These are phyloP conservation scores for Gnathochromis pfefferi DNA, from an alignment of 2,113 vertebrate genomes.

Conservation along the genomic window DNA sequence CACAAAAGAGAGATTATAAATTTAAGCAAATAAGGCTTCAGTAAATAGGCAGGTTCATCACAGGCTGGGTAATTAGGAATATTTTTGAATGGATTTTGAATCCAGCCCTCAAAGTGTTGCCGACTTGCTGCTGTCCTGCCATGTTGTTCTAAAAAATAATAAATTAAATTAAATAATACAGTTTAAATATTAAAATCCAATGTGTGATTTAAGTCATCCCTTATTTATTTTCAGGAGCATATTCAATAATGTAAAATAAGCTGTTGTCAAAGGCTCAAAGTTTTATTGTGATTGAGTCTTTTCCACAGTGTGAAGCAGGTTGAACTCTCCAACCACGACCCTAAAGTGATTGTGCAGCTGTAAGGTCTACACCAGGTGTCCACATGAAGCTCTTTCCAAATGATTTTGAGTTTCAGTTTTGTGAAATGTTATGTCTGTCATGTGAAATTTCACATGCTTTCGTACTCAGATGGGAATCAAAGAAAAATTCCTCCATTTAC, in stretches of 20 bases:
- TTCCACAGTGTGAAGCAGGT: not conserved
- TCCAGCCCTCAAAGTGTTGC: not conserved
- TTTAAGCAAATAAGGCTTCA: conserved; percentile 54
- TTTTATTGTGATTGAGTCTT: not conserved
- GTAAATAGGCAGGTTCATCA: not conserved
- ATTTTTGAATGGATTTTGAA: not conserved
- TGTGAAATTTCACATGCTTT: not conserved
- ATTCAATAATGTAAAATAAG: not conserved
- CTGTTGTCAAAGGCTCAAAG: not conserved
- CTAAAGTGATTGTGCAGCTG: not conserved
- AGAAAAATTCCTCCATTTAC: not conserved
- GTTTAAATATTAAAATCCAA: not conserved
- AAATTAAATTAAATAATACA: not conserved
- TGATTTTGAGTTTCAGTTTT: not conserved
- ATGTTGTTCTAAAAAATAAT: not conserved
- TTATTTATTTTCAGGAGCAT: not conserved
- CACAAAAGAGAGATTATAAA: conserved; percentile 58
- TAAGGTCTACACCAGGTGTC: not conserved
- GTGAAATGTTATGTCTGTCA: not conserved
- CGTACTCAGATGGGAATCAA: not conserved
- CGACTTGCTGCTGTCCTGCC: not conserved
- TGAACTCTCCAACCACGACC: not conserved
- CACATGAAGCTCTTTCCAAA: not conserved
- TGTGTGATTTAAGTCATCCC: not conserved
- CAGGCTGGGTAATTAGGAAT: not conserved